phyloP scores from a whole-genome alignment of 2,888 invertebrate genomes.

The Pachycephus smyrnensis region DNA sequence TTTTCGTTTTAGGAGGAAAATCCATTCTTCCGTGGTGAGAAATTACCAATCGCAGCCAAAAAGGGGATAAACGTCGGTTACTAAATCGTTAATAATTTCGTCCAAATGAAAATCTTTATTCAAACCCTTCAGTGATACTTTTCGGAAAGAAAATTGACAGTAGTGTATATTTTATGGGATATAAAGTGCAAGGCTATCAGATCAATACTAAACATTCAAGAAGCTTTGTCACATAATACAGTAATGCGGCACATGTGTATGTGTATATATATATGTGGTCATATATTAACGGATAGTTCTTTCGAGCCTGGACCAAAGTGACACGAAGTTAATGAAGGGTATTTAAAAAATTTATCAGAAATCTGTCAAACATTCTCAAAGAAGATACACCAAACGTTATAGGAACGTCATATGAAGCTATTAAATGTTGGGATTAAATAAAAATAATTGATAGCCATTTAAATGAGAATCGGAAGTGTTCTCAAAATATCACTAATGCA shows the following conservation, averaged over 20 bases:
- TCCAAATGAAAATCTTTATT: neutral
- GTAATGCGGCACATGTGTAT: neutral
- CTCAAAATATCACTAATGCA: neutral
- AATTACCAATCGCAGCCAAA: constrained; percentile 92
- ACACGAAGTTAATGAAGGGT: too few relatives aligned
- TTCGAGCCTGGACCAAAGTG: too few relatives aligned
- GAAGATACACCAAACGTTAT: too few relatives aligned
- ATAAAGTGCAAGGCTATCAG: neutral
- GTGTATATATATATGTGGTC: neutral
- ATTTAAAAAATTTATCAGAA: too few relatives aligned
- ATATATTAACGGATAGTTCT: too few relatives aligned
- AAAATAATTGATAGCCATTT: too few relatives aligned
- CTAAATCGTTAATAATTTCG: constrained; percentile 44
- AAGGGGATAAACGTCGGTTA: constrained; percentile 82
- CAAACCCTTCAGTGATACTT: neutral
- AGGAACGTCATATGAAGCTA: too few relatives aligned
- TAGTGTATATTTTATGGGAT: neutral
- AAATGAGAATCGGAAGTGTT: neutral
- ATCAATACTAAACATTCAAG: neutral
- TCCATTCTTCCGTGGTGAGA: constrained; percentile 87
- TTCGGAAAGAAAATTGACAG: neutral
- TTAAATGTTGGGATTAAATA: too few relatives aligned
- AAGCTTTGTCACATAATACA: neutral
- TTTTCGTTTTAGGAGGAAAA: constrained; percentile 76
- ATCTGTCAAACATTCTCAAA: too few relatives aligned